Base-by-base conservation (phyloP, 2,797 vertebrate genomes). In the Pipistrellus pipistrellus region DNA sequence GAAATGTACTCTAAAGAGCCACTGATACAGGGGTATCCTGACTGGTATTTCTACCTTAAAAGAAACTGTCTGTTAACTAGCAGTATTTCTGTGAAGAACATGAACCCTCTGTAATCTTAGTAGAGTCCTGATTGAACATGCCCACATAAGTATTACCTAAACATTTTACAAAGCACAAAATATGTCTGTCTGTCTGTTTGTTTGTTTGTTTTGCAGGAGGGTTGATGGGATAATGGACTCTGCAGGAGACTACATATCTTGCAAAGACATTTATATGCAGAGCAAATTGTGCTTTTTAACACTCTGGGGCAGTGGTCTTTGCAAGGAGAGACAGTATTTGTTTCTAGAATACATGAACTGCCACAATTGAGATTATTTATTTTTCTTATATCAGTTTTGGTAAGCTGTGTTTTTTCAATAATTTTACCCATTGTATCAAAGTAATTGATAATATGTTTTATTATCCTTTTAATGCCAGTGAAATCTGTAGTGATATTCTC, bases 101-200 rank as follows among this genome's bases (percentile, higher is more conserved):
- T 14, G 15, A 90, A 76, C 2, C 3, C 32, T 85, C 88, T 89
- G 18, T 32, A 85, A 73, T 66, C 21, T 14, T 85, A 72, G 30
- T 8, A 82, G 35, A 91, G 82, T 88, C 59, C 6, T 27, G 7
- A 8, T 41, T 80, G 23, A 77, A 88, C 3, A 53, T 88, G 10
- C 4, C 23, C 7, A 69, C 11, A 3, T 86, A 89, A 83, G 32
- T 46, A 88, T 71, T 73, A 76, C 1, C 2, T 69, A 69, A 32
- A 71, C 41, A 25, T 87, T 93, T 92, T 90, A 85, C 6, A 57
- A 95, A 95, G 69, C 44, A 64, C 15, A 78, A 83, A 73, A 35
- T 41, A 46, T 46, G 2, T 32, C 64, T 75, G 38, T 82, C 72
- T 62, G 1, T 20, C 8, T 55, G 30, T 53, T 55, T 55, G 30